phyloP scores from a whole-genome alignment of 2,888 invertebrate species.

The Anthophora plumipes region DNA sequence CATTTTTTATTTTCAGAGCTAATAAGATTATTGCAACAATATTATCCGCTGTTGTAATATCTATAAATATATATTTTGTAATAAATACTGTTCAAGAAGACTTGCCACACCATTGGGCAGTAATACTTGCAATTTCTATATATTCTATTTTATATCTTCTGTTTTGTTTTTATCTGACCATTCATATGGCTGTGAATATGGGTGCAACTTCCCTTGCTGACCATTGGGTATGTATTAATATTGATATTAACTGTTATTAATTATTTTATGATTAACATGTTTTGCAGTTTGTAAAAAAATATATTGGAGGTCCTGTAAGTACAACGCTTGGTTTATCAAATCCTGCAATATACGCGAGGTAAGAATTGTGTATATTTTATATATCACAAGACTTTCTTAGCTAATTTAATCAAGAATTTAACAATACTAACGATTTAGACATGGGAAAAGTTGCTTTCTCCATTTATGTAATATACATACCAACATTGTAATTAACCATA shows the following conservation, averaged over 20 bases:
- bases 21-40: slow-evolving; percentile 89
- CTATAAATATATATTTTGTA: slow-evolving; percentile 93
- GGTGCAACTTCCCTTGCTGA: slow-evolving; percentile 86
- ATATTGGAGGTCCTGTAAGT: slow-evolving; percentile 86
- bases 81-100: slow-evolving; percentile 86
- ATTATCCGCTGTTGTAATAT: slow-evolving; percentile 90
- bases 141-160: slow-evolving; percentile 89
- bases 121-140: slow-evolving; percentile 85
- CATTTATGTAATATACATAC: not conserved
- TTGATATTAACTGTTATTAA: not conserved
- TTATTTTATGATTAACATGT: slow-evolving; percentile 61
- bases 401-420: slow-evolving; percentile 7
- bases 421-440: not conserved
- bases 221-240: slow-evolving; percentile 84
- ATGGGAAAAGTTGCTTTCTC: not conserved
- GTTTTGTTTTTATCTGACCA: slow-evolving; percentile 90
- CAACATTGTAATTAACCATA: slow-evolving; percentile 7
- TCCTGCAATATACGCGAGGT: slow-evolving; percentile 88
- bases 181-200: slow-evolving; percentile 90
- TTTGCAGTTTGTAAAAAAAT: slow-evolving; percentile 86
- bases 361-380: slow-evolving; percentile 70
- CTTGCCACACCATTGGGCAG: slow-evolving; percentile 83
- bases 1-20: slow-evolving; percentile 85
- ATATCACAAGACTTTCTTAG: not conserved
- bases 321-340: slow-evolving; percentile 86